phyloP scores from a whole-genome alignment of 2,888 invertebrate genomes.

The Anthophora plumipes region DNA sequence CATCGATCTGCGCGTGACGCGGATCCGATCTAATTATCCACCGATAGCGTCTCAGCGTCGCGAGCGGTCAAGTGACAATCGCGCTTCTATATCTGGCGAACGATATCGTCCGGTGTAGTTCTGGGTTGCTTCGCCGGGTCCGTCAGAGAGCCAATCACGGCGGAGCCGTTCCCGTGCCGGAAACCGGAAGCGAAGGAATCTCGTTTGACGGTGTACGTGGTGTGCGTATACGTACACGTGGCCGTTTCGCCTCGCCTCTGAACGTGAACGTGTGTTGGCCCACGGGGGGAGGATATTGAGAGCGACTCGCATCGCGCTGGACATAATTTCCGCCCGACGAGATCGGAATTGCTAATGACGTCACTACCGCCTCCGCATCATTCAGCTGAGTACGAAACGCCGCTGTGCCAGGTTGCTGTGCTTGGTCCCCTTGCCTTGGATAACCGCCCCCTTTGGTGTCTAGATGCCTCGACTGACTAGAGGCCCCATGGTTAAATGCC shows the following conservation, averaged over 20 bases:
- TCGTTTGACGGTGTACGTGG: constrained; percentile 71
- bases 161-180: constrained; percentile 78
- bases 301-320: constrained; percentile 84
- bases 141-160: constrained; percentile 77
- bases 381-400: constrained; percentile 71
- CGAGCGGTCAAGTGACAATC: constrained; percentile 62
- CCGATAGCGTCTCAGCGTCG: constrained; percentile 53
- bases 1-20: constrained; percentile 14
- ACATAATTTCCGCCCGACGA: constrained; percentile 85
- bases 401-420: constrained; percentile 31
- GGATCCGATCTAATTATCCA: constrained; percentile 69
- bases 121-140: constrained; percentile 62
- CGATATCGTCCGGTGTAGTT: constrained; percentile 55
- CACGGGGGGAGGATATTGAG: constrained; percentile 81
- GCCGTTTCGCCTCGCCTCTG: constrained; percentile 49
- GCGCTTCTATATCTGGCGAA: constrained; percentile 71
- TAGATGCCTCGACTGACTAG: background rate
- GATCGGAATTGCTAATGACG: constrained; percentile 85
- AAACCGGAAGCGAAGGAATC: constrained; percentile 83
- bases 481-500: background rate
- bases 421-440: constrained; percentile 1
- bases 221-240: constrained; percentile 32
- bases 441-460: constrained; percentile 27
- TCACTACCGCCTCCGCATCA: constrained; percentile 83
- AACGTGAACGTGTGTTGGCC: constrained; percentile 64